Conservation (phyloP, 2,797 vertebrate species). For the Molossus alvarezi region DNA sequence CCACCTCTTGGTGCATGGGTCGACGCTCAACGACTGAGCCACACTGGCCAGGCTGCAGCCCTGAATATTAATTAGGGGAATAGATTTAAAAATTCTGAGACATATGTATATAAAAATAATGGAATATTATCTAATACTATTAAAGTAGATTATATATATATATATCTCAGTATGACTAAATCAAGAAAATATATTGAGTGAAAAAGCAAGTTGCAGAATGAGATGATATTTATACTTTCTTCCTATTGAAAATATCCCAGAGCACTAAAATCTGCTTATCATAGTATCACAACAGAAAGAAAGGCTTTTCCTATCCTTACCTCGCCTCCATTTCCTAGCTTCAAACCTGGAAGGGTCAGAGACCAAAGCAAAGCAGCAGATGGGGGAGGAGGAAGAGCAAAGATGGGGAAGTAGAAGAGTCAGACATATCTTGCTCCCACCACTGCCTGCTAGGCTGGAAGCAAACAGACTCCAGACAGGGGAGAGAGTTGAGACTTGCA, state of each 20-base stretch:
- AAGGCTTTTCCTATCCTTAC: conserved; percentile 16
- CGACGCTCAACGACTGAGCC: too few relatives aligned
- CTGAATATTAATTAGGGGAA: conserved; percentile 10
- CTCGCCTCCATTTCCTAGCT: not conserved
- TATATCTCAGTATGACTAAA: not conserved
- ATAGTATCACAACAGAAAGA: not conserved
- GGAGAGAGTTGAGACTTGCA: not conserved
- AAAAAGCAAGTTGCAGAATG: not conserved
- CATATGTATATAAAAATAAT: conserved; percentile 47
- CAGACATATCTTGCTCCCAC: not conserved
- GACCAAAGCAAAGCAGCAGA: conserved; percentile 33
- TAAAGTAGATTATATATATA: not conserved
- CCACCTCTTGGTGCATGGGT: too few relatives aligned
- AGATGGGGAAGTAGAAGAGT: not conserved
- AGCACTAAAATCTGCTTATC: not conserved
- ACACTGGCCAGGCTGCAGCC: not conserved
- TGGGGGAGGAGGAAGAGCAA: not conserved
- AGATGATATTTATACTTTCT: conserved; percentile 5
- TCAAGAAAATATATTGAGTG: conserved; percentile 31
- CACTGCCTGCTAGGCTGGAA: not conserved
- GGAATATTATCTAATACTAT: not conserved
- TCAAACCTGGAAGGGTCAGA: not conserved
- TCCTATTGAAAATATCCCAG: conserved; percentile 26
- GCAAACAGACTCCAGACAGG: conserved; percentile 51
- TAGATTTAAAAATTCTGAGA: conserved; percentile 44